Evolutionary conservation across 1,140 invertebrate genomes (phyloP).

Genomic region (Latrodectus geometricus): DNA sequence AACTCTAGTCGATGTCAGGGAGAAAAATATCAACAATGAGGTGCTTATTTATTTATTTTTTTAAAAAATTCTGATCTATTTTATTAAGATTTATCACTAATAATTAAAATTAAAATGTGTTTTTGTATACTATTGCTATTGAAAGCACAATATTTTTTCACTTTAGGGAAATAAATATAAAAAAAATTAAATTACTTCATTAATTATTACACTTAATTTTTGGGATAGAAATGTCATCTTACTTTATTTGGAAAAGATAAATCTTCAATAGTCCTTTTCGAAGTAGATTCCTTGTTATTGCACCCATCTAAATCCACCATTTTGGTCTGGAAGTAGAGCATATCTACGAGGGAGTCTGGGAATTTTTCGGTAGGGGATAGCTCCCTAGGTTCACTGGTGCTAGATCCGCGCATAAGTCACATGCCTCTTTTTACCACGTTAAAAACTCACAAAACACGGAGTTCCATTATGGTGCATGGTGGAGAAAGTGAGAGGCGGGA

Average conservation of each 20-base stretch:
- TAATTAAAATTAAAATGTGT: too few relatives aligned
- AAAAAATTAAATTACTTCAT: background rate
- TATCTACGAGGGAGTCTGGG: conserved; percentile 10
- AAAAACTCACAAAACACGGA: conserved; percentile 12
- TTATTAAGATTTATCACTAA: too few relatives aligned
- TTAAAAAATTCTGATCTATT: too few relatives aligned
- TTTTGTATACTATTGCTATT: too few relatives aligned
- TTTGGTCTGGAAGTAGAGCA: conserved; percentile 53
- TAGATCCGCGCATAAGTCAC: conserved; percentile 29
- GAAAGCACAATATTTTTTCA: too few relatives aligned
- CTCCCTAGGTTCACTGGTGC: background rate
- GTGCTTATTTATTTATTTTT: too few relatives aligned
- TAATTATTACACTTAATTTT: background rate
- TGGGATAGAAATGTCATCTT: background rate
- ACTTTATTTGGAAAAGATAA: conserved; percentile 31
- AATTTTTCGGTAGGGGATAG: background rate
- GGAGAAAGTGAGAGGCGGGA: conserved; percentile 16
- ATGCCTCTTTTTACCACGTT: background rate
- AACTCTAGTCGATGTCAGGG: too few relatives aligned
- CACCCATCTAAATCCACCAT: conserved; percentile 56
- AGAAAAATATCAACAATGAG: too few relatives aligned
- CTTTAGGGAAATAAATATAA: background rate
- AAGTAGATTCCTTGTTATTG: conserved; percentile 3
- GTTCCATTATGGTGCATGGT: conserved; percentile 10
- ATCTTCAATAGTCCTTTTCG: conserved; percentile 6